These are phyloP conservation scores for Dendrolimus punctatus DNA, from an alignment of 1,140 invertebrate genomes.

Conservation along the genomic window DNA sequence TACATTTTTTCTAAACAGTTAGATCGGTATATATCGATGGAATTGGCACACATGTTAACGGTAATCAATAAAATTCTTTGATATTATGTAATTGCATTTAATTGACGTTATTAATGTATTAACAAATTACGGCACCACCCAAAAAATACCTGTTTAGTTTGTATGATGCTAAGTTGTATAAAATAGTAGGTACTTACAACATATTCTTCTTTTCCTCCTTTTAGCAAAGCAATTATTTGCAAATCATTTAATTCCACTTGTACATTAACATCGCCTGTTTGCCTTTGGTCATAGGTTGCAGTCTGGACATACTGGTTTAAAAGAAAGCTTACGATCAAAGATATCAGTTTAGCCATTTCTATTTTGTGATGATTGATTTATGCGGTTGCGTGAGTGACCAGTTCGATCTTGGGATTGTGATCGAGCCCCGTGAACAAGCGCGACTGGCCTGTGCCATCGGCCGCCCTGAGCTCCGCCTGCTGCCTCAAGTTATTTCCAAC, in stretches of 20 bases:
- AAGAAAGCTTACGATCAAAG: slow-evolving; percentile 1
- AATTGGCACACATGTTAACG: too few relatives aligned
- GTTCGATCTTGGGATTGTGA: slow-evolving; percentile 18
- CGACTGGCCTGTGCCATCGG: slow-evolving; percentile 31
- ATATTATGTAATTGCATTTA: too few relatives aligned
- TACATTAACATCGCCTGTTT: slow-evolving; percentile 84
- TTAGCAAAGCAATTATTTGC: slow-evolving; percentile 78
- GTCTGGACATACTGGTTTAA: neutral
- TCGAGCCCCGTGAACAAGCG: slow-evolving; percentile 34
- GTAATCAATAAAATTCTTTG: too few relatives aligned
- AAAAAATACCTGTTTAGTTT: too few relatives aligned
- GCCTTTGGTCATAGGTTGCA: slow-evolving; percentile 78
- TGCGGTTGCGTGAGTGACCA: neutral
- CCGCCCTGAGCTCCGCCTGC: slow-evolving; percentile 38
- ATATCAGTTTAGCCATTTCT: slow-evolving; percentile 1
- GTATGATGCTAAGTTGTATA: neutral
- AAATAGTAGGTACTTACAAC: slow-evolving; percentile 38
- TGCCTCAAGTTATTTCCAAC: slow-evolving; percentile 62
- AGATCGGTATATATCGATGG: too few relatives aligned
- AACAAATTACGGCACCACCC: too few relatives aligned
- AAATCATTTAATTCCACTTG: slow-evolving; percentile 85
- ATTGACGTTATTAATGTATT: too few relatives aligned
- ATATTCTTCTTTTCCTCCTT: slow-evolving; percentile 61
- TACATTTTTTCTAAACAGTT: neutral
- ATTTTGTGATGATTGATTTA: neutral